A percentile compares a stretch with the other conserved stretches of the same genome.
These are phyloP conservation scores for Steinernema feltiae DNA, from an alignment of 1,140 invertebrate genomes.

Conservation along the genomic window DNA sequence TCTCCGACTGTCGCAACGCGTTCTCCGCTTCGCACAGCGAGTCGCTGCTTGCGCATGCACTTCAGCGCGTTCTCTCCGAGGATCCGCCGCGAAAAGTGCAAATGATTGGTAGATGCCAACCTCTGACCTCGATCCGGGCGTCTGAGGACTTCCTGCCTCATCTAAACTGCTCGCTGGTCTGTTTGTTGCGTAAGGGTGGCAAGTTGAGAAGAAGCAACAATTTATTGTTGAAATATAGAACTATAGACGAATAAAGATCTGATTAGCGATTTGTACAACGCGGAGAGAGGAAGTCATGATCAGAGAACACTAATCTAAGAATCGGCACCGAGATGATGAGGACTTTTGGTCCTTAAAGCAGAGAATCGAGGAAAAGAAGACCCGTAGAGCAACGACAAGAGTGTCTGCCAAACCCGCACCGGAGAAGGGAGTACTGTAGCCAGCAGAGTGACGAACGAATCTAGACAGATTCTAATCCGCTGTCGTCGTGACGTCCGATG, in stretches of 20 bases:
- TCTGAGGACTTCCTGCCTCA: no score
- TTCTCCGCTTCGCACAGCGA: background rate
- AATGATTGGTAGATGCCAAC: no score
- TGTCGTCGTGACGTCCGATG: background rate
- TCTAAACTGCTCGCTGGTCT: no score
- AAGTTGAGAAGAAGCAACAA: background rate
- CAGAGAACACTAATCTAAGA: background rate
- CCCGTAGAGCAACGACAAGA: background rate
- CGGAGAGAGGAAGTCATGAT: background rate
- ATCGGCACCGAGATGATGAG: background rate
- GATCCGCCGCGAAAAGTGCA: background rate
- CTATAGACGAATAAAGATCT: background rate
- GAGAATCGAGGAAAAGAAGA: conserved; percentile 1
- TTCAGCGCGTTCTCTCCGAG: background rate
- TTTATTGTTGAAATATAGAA: conserved; percentile 3
- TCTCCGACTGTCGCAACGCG: background rate
- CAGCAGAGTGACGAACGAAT: background rate
- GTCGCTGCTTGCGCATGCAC: background rate
- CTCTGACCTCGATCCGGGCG: no score
- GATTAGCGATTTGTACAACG: background rate
- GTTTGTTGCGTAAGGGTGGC: no score
- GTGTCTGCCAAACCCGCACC: background rate
- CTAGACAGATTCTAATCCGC: conserved; percentile 1
- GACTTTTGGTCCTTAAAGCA: background rate
- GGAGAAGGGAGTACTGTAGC: background rate